These are phyloP conservation scores for Mactra quadrangularis DNA, from an alignment of 1,140 invertebrate species.

Conservation along the genomic window DNA sequence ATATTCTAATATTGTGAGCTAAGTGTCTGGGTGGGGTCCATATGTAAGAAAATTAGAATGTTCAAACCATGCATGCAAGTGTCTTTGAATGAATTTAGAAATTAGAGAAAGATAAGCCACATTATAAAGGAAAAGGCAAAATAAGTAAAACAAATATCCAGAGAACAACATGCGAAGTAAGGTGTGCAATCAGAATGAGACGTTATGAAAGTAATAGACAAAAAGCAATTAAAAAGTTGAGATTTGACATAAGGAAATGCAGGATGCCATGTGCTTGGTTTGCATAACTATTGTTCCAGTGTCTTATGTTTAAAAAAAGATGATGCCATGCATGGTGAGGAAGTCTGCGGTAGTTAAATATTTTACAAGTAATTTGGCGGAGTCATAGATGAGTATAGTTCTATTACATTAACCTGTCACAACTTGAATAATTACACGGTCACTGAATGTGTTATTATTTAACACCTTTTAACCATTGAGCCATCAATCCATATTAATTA, in stretches of 20 bases:
- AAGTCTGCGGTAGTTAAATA: neutral
- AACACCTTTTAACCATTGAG: no score
- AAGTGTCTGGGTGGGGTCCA: constrained; percentile 73
- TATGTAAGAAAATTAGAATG: constrained; percentile 81
- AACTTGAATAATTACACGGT: no score
- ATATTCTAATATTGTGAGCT: constrained; percentile 74
- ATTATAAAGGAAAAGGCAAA: constrained; percentile 30
- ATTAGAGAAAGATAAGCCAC: constrained; percentile 42
- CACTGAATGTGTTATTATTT: no score
- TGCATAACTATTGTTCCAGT: constrained; percentile 25
- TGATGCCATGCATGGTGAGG: neutral
- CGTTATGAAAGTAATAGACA: neutral
- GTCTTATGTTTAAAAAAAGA: constrained; percentile 32
- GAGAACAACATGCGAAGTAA: neutral
- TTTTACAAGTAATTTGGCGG: constrained; percentile 21
- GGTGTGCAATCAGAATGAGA: constrained; percentile 52
- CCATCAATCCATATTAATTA: no score
- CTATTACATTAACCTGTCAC: no score
- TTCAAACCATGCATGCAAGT: constrained; percentile 78
- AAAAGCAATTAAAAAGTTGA: constrained; percentile 18
- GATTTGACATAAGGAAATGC: constrained; percentile 31
- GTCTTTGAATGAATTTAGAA: constrained; percentile 74
- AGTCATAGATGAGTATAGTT: constrained; percentile 22
- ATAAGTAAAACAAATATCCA: constrained; percentile 9
- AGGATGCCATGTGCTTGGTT: constrained; percentile 18